A percentile compares a stretch with the other conserved stretches of the same genome.
These are phyloP conservation scores for Clarias platycephalus DNA, from an alignment of 2,797 vertebrate species.

Conservation along the genomic window DNA sequence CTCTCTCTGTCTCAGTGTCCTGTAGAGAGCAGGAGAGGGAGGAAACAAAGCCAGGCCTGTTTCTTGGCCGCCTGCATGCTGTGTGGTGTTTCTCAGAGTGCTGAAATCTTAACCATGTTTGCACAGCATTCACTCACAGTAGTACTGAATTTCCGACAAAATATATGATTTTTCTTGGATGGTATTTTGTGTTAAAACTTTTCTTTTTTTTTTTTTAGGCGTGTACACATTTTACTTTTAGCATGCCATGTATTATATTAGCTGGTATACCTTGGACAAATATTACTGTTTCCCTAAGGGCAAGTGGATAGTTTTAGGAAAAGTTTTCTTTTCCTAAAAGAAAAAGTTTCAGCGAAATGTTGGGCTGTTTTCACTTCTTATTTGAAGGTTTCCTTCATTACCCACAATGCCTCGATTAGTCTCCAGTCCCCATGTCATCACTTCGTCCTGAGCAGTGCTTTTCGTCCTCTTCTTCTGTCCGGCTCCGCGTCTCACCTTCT, in stretches of 20 bases:
- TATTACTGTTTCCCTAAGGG: neutral
- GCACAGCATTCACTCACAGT: slow-evolving; percentile 34
- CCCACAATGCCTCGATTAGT: neutral
- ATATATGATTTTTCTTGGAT: slow-evolving; percentile 32
- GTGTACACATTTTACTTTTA: neutral
- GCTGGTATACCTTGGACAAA: neutral
- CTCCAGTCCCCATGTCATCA: too few relatives aligned
- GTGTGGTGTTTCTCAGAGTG: slow-evolving; percentile 42
- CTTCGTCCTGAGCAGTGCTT: neutral
- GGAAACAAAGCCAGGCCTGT: slow-evolving; percentile 52
- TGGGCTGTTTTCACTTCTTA: neutral
- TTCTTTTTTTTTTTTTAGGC: too few relatives aligned
- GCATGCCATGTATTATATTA: neutral
- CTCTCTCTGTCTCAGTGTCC: neutral
- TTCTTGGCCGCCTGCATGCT: slow-evolving; percentile 38
- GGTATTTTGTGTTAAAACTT: neutral
- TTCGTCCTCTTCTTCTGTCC: neutral
- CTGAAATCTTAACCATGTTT: slow-evolving; percentile 53
- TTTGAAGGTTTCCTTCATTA: neutral
- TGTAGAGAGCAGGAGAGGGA: slow-evolving; percentile 22
- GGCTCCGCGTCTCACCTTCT: neutral
- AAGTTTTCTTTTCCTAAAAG: too few relatives aligned
- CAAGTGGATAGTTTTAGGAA: neutral
- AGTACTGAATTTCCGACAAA: slow-evolving; percentile 40
- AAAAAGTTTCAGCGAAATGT: neutral